Conservation (phyloP, 2,888 invertebrate species). For the Prionchulus punctatus region DNA sequence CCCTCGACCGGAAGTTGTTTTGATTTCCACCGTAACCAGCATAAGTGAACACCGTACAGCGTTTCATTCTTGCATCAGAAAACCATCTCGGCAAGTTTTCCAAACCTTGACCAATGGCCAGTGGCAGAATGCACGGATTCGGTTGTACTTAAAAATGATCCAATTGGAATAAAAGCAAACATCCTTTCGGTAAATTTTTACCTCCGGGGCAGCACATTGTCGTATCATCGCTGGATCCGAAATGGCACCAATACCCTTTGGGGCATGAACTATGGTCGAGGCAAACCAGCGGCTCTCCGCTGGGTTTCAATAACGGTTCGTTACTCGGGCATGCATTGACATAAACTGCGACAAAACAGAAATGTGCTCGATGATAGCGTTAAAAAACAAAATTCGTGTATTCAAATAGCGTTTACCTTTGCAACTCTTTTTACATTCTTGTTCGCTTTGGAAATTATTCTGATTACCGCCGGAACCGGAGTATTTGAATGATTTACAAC, state of each 20-base stretch:
- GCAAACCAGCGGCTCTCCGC: neutral
- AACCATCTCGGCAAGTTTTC: slow-evolving; percentile 7
- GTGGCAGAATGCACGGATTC: neutral
- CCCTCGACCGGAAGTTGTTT: slow-evolving; percentile 2
- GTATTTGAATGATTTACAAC: neutral
- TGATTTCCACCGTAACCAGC: slow-evolving; percentile 5
- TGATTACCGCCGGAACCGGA: neutral
- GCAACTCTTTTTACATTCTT: neutral
- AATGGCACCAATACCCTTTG: slow-evolving; percentile 11
- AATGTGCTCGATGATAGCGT: no score
- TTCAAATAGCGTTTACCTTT: neutral
- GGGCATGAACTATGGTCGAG: slow-evolving; percentile 8
- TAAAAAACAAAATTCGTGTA: no score
- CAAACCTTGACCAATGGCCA: slow-evolving; percentile 27
- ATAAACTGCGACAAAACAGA: no score
- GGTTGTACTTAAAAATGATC: neutral
- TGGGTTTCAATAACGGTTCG: neutral
- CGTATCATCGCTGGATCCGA: slow-evolving; percentile 11
- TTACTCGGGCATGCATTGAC: slow-evolving; percentile 8
- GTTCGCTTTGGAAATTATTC: neutral
- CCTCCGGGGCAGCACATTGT: slow-evolving; percentile 16
- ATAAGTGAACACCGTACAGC: neutral
- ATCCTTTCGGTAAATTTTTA: neutral
- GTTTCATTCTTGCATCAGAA: neutral
- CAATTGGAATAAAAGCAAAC: neutral